Conservation (phyloP, 1,140 invertebrate species). For the Diploscapter pachys region DNA sequence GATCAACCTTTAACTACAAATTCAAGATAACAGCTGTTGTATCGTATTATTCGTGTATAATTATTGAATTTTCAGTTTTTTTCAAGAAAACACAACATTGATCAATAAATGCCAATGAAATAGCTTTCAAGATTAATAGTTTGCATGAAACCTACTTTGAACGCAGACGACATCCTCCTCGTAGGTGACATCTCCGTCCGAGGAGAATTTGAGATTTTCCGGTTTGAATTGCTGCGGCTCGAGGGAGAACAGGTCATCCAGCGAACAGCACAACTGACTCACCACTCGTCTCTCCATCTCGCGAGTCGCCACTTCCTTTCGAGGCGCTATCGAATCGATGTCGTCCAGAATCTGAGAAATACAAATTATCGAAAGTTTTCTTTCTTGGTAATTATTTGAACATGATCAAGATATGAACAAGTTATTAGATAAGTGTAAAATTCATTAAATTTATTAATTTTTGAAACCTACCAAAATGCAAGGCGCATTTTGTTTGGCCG, state of each 20-base stretch:
- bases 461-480: conserved; percentile 69
- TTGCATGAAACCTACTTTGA: too few species aligned
- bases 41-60: too few species aligned
- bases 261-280: conserved; percentile 79
- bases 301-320: conserved; percentile 79
- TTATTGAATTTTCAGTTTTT: too few species aligned
- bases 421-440: too few species aligned
- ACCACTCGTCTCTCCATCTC: conserved; percentile 94
- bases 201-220: conserved; percentile 37
- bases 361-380: too few species aligned
- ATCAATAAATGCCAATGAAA: too few species aligned
- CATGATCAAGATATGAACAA: not conserved
- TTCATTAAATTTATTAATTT: too few species aligned
- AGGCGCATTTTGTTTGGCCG: conserved; percentile 62
- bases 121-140: too few species aligned
- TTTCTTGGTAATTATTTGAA: too few species aligned
- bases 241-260: conserved; percentile 66
- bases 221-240: conserved; percentile 17
- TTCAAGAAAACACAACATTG: too few species aligned
- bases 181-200: conserved; percentile 39
- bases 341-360: conserved; percentile 72
- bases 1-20: too few species aligned
- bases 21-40: too few species aligned
- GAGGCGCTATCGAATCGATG: conserved; percentile 82
- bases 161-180: not conserved